Conservation (phyloP, 2,797 vertebrate genomes). For the Triplophysa yarkandensis region DNA sequence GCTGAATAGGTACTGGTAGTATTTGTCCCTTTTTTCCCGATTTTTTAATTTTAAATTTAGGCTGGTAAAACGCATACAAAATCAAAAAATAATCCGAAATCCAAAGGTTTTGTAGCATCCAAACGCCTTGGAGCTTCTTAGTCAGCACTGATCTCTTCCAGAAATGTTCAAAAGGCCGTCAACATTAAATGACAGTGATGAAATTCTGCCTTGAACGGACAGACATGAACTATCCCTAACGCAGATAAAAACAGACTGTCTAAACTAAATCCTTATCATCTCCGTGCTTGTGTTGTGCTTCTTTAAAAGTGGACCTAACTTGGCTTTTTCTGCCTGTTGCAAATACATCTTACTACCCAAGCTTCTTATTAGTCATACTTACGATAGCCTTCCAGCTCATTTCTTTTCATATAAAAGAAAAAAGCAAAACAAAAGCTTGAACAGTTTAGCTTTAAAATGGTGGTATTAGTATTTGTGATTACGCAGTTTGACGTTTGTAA, state of each 20-base stretch:
- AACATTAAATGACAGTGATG: background rate
- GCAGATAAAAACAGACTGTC: constrained; percentile 39
- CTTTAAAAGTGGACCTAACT: constrained; percentile 51
- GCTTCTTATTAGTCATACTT: constrained; percentile 45
- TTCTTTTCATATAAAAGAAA: constrained; percentile 71
- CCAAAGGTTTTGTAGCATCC: constrained; percentile 29
- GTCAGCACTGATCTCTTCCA: constrained; percentile 22
- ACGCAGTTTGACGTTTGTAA: constrained; percentile 70
- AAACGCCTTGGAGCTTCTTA: constrained; percentile 10
- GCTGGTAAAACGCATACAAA: constrained; percentile 29
- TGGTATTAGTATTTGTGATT: constrained; percentile 69
- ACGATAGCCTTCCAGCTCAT: constrained; percentile 57
- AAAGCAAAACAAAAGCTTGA: constrained; percentile 44
- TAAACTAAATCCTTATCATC: constrained; percentile 48
- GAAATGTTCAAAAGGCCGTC: constrained; percentile 24
- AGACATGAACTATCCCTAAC: constrained; percentile 45
- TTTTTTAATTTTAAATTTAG: background rate
- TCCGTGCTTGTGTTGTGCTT: constrained; percentile 63
- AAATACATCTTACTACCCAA: constrained; percentile 29
- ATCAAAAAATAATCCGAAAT: background rate
- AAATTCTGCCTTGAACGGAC: constrained; percentile 33
- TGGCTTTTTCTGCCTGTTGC: constrained; percentile 21
- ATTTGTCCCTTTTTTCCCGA: constrained; percentile 12
- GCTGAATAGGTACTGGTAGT: constrained; percentile 1
- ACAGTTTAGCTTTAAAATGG: constrained; percentile 69